These are phyloP conservation scores for Recurvirostra avosetta DNA, from an alignment of 2,113 vertebrate species.

Conservation along the genomic window DNA sequence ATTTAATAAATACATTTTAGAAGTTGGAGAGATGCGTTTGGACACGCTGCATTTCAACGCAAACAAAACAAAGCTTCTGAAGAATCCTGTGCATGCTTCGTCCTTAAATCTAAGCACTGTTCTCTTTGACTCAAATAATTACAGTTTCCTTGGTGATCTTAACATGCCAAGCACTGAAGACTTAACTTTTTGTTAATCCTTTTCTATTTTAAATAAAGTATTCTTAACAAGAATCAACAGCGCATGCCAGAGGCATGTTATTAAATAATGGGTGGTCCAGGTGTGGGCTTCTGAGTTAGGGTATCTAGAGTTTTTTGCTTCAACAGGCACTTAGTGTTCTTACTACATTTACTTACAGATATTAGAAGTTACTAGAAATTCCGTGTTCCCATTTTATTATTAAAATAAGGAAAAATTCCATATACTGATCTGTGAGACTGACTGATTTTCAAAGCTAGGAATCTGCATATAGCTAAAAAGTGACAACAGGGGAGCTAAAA, in stretches of 20 bases:
- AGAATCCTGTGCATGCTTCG: not conserved
- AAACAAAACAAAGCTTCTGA: not conserved
- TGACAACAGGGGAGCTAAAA: not conserved
- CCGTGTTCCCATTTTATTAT: not conserved
- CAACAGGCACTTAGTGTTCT: not conserved
- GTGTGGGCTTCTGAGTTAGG: not conserved
- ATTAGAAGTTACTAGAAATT: not conserved
- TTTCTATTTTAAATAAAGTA: conserved; percentile 19
- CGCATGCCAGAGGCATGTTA: not conserved
- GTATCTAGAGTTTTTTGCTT: not conserved
- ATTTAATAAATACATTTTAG: not conserved
- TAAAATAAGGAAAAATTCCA: not conserved
- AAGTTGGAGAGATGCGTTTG: not conserved
- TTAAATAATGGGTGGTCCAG: not conserved
- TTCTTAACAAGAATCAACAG: not conserved
- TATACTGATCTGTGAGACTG: not conserved
- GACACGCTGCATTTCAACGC: not conserved
- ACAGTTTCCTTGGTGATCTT: conserved; percentile 62
- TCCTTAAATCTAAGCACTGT: not conserved
- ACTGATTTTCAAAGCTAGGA: not conserved
- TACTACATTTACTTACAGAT: not conserved
- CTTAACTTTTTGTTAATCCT: conserved; percentile 27
- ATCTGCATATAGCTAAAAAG: not conserved
- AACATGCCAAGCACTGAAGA: not conserved
- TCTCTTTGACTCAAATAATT: not conserved